Evolutionary conservation across 2,113 vertebrate species (phyloP).

Genomic region (Sturnira hondurensis): DNA sequence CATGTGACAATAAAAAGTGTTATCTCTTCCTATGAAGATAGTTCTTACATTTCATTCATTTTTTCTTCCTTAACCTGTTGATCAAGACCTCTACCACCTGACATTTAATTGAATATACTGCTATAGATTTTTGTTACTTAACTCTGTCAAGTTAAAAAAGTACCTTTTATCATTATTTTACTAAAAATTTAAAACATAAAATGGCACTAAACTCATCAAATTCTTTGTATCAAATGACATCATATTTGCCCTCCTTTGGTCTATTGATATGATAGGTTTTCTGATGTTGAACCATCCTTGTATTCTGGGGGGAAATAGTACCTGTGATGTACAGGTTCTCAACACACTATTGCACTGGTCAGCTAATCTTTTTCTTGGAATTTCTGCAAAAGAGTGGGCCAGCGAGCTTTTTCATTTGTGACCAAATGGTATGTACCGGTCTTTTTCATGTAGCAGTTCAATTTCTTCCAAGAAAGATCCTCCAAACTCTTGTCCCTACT

Average conservation of each 20-base stretch:
- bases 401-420: neutral
- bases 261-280: neutral
- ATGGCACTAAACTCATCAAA: neutral
- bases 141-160: neutral
- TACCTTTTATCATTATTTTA: neutral
- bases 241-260: neutral
- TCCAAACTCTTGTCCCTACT: neutral
- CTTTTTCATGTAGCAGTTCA: neutral
- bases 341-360: neutral
- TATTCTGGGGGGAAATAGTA: neutral
- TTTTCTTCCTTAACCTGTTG: neutral
- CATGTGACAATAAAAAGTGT: neutral
- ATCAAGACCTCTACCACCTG: neutral
- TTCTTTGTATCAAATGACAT: neutral
- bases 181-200: constrained; percentile 26
- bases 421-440: neutral
- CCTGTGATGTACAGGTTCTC: neutral
- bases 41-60: neutral
- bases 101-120: neutral
- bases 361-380: neutral
- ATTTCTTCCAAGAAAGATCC: neutral
- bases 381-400: neutral
- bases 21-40: neutral
- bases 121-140: neutral
- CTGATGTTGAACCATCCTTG: neutral